A percentile compares a stretch with the other conserved stretches of the same genome.
Evolutionary conservation across 1,140 invertebrate species (phyloP).

Genomic region (Atta texana): DNA sequence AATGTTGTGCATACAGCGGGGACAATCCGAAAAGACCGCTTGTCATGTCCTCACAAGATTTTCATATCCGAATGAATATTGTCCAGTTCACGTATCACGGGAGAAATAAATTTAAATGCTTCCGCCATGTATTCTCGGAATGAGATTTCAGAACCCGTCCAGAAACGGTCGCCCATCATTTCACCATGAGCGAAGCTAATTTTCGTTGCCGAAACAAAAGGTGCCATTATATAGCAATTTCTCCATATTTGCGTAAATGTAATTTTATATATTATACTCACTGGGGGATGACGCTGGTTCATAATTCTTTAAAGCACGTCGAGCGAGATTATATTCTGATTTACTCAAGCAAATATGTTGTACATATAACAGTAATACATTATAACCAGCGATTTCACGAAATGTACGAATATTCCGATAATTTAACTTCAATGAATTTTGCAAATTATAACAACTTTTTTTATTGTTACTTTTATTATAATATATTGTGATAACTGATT

Average conservation of each 20-base stretch:
- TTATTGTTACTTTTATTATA: not conserved
- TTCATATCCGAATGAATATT: constrained; percentile 29
- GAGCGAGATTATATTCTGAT: constrained; percentile 46
- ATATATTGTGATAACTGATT: not conserved
- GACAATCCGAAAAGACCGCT: constrained; percentile 9
- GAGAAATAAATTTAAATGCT: constrained; percentile 54
- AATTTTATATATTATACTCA: constrained; percentile 29
- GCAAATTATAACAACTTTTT: not conserved
- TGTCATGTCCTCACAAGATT: constrained; percentile 41
- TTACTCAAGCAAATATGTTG: constrained; percentile 53
- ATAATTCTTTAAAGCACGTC: constrained; percentile 55
- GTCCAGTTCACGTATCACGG: constrained; percentile 3
- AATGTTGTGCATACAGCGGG: not conserved
- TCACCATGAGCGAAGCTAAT: constrained; percentile 26
- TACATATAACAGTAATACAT: constrained; percentile 37
- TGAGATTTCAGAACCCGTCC: constrained; percentile 20
- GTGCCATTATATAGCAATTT: not conserved
- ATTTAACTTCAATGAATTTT: constrained; percentile 26
- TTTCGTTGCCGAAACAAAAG: constrained; percentile 40
- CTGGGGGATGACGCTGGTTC: not conserved
- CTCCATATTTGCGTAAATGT: constrained; percentile 54
- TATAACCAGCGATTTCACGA: constrained; percentile 10
- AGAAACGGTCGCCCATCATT: constrained; percentile 32
- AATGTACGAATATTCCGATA: not conserved
- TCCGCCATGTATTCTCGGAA: not conserved